These are phyloP conservation scores for Ceratoteleas bidentatus DNA, from an alignment of 1,140 invertebrate genomes.

Conservation along the genomic window DNA sequence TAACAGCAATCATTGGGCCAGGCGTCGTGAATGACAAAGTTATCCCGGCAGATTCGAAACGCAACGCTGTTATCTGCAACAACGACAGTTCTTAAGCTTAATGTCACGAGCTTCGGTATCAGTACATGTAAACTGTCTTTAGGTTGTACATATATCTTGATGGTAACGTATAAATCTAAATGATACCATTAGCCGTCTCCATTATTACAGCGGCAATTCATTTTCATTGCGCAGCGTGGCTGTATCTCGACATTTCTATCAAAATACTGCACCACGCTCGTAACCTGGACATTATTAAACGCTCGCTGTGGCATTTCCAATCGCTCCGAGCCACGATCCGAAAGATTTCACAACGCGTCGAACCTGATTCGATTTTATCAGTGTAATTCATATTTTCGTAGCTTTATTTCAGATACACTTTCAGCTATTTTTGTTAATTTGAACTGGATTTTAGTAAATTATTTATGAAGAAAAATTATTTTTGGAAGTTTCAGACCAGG, in stretches of 20 bases:
- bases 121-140: constrained; percentile 42
- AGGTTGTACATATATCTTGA: constrained; percentile 26
- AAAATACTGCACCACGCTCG: constrained; percentile 11
- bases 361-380: too few relatives aligned
- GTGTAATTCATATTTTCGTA: too few relatives aligned
- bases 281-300: constrained; percentile 15
- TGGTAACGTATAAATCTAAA: constrained; percentile 48
- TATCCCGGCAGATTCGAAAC: too few relatives aligned
- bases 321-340: too few relatives aligned
- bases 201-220: constrained; percentile 39
- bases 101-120: constrained; percentile 18
- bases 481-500: too few relatives aligned
- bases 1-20: too few relatives aligned
- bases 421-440: too few relatives aligned
- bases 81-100: constrained; percentile 20
- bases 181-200: constrained; percentile 39
- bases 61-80: constrained; percentile 10
- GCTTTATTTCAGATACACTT: too few relatives aligned
- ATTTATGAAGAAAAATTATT: too few relatives aligned
- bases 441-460: too few relatives aligned
- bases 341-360: too few relatives aligned
- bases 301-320: not conserved
- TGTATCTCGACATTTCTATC: constrained; percentile 34
- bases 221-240: constrained; percentile 35
- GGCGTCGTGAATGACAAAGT: too few relatives aligned